phyloP scores from a whole-genome alignment of 2,113 vertebrate genomes.

The Phylloscopus whistleri region DNA sequence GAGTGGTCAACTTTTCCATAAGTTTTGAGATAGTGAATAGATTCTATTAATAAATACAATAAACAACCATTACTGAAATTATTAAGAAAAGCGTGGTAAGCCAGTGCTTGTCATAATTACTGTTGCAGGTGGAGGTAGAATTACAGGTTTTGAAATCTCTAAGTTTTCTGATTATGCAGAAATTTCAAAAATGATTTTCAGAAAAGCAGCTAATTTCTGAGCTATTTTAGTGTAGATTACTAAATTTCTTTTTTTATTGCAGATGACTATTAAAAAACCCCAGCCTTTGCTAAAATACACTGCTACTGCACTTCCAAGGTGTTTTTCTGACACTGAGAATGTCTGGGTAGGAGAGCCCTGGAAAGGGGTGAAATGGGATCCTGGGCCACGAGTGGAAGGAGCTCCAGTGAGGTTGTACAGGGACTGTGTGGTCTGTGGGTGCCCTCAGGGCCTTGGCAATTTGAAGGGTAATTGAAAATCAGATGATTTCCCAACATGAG shows the following conservation, averaged over 20 bases:
- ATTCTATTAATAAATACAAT: background rate
- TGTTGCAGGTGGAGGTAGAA: background rate
- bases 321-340: background rate
- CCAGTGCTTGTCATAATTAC: background rate
- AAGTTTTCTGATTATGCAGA: background rate
- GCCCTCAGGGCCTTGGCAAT: background rate
- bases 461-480: background rate
- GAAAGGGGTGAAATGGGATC: background rate
- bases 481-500: background rate
- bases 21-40: background rate
- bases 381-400: fast-evolving
- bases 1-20: background rate
- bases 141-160: background rate
- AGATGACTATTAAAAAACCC: background rate
- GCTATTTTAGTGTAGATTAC: background rate
- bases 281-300: background rate
- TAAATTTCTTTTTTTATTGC: background rate
- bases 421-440: background rate
- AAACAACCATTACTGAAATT: background rate
- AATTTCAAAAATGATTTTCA: background rate
- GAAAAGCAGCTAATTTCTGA: background rate
- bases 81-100: background rate
- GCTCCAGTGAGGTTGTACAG: background rate
- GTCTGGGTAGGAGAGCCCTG: background rate
- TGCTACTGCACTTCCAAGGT: background rate